Percentiles rank a stretch among this genome's conserved stretches.
Conservation (phyloP, 2,888 invertebrate species). For the Thereva unica region DNA sequence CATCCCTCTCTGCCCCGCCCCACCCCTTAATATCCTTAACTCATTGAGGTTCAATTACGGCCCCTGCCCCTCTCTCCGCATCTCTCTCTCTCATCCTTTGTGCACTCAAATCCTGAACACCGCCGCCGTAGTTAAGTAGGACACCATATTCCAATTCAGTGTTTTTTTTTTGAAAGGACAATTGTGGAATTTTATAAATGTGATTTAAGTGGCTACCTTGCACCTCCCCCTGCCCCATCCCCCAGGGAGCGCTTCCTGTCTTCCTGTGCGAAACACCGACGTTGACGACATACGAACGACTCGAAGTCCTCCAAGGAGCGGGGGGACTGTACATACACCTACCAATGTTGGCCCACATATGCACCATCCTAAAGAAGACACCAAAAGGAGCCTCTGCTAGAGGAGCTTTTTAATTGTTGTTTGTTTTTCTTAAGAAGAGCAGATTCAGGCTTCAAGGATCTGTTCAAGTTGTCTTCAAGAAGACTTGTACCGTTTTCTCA, state of each 20-base stretch:
- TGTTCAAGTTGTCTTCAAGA: slow-evolving; percentile 20
- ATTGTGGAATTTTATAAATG: slow-evolving; percentile 22
- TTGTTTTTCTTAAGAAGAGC: slow-evolving; percentile 20
- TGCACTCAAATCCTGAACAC: not conserved
- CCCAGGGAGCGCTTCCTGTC: not conserved
- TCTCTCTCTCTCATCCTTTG: not conserved
- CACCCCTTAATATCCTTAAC: not conserved
- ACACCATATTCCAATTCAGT: slow-evolving; percentile 18
- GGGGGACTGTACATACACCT: not conserved
- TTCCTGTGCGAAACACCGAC: no score
- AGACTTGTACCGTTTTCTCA: not conserved
- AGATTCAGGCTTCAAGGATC: slow-evolving; percentile 24
- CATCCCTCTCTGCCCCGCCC: not conserved
- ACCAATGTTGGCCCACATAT: slow-evolving; percentile 1
- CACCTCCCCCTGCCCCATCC: not conserved
- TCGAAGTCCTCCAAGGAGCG: not conserved
- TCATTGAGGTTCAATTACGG: no score
- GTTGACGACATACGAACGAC: no score
- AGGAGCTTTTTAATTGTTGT: slow-evolving; percentile 29
- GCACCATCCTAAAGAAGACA: not conserved
- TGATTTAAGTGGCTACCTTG: slow-evolving; percentile 2
- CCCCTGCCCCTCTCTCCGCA: not conserved
- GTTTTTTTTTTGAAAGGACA: slow-evolving; percentile 15
- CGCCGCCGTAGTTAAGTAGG: slow-evolving; percentile 13
- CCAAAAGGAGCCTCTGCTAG: not conserved